Percentiles rank a stretch among this genome's conserved stretches.
Evolutionary conservation across 2,113 vertebrate species (phyloP).

Genomic region (Mobula birostris): DNA sequence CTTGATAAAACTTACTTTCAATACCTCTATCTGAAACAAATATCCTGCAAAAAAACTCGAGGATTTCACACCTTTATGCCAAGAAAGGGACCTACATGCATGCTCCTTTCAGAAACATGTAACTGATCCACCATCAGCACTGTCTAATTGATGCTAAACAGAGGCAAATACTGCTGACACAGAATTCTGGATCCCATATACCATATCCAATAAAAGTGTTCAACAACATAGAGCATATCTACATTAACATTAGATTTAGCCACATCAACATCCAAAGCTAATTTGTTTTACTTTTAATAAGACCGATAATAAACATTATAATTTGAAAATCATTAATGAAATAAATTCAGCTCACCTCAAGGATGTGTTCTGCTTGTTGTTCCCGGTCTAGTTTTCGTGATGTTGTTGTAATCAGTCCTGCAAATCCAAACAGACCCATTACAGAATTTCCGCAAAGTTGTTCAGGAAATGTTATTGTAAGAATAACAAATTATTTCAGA

Average conservation of each 20-base stretch:
- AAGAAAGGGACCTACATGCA: not conserved
- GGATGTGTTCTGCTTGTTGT: conserved; percentile 86
- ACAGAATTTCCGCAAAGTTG: not conserved
- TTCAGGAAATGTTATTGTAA: not conserved
- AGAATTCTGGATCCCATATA: not conserved
- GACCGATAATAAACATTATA: not conserved
- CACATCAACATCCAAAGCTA: not conserved
- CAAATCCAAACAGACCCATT: conserved; percentile 38
- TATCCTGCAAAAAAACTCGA: not conserved
- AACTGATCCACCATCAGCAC: too few relatives aligned
- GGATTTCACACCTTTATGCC: not conserved
- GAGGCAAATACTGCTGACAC: not conserved
- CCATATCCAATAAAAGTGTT: not conserved
- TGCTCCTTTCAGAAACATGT: not conserved
- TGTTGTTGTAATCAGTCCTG: conserved; percentile 89
- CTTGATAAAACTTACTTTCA: not conserved
- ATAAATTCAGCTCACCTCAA: conserved; percentile 71
- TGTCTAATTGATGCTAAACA: not conserved
- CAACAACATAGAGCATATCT: not conserved
- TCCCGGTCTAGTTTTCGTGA: conserved; percentile 89
- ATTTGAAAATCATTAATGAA: conserved; percentile 10
- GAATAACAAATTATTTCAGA: not conserved
- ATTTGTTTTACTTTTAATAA: not conserved
- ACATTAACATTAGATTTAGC: not conserved
- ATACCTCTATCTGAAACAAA: not conserved